phyloP scores from a whole-genome alignment of 2,888 invertebrate genomes.

The Alitta virens region DNA sequence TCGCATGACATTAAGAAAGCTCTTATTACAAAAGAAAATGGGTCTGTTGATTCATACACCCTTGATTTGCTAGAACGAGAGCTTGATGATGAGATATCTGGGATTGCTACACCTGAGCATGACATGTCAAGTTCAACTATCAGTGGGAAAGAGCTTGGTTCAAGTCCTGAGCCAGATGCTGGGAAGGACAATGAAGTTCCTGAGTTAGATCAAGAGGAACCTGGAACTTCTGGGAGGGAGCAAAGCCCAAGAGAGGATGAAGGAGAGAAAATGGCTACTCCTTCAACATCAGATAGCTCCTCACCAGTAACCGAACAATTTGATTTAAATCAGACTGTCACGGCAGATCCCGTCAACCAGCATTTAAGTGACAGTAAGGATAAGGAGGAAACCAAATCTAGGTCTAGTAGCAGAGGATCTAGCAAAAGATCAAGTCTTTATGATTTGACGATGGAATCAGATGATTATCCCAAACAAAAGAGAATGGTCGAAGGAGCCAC shows the following conservation, averaged over 20 bases:
- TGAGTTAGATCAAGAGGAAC: not conserved
- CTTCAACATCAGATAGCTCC: not conserved
- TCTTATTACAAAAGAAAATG: constrained; percentile 1
- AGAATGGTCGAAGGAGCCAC: constrained; percentile 14
- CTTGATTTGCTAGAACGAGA: constrained; percentile 20
- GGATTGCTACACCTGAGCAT: constrained; percentile 29
- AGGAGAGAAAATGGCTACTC: constrained; percentile 19
- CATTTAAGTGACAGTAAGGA: too few relatives aligned
- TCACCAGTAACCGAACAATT: too few relatives aligned
- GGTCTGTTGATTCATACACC: not conserved
- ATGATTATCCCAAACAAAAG: constrained; percentile 14
- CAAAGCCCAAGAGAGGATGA: not conserved
- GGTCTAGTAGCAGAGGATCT: not conserved
- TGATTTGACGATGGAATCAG: not conserved
- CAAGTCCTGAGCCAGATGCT: constrained; percentile 20
- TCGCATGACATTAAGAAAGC: not conserved
- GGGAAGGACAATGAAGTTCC: not conserved
- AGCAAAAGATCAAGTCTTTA: not conserved
- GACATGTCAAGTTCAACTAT: constrained; percentile 21
- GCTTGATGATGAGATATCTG: constrained; percentile 28
- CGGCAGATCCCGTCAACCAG: too few relatives aligned
- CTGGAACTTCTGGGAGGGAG: not conserved
- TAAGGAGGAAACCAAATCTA: not conserved
- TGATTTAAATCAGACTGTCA: too few relatives aligned
- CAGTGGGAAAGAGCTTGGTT: constrained; percentile 8